Evolutionary conservation across 2,888 invertebrate genomes (phyloP), one percentile per base, ranked within the genome.

Genomic region (Gibbula magus): DNA sequence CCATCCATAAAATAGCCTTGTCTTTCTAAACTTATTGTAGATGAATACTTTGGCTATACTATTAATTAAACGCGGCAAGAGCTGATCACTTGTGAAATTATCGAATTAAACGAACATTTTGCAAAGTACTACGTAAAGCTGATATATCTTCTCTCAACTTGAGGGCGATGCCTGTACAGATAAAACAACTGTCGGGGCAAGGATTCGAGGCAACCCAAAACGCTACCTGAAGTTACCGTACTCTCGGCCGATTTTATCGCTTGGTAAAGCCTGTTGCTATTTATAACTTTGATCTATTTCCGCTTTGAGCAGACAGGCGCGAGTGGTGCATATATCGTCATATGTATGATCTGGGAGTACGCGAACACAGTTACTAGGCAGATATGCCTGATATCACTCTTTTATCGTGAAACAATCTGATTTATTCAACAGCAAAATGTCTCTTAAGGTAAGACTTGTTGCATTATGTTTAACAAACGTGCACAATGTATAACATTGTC

Each of bases 201-300:
- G 29, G 61, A 61, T n/a, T n/a, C n/a, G n/a, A n/a, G n/a, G n/a
- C n/a, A 61, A 61, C 61, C 22, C 61, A 61, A 61, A 61, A 25
- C 61, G 25, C 25, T 61, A 61, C 25, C 61, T 18, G 29, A 29
- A 25, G 16, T 61, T 16, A 29, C 29, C 25, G 18, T 29, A 18
- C 29, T 10, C 61, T 25, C 25, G 4, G 25, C 25, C 25, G 61
- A 29, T 61, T 61, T 61, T 61, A 61, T 61, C 61, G 29, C 61
- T 61, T 61, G 29, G 61, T 61, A 61, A 61, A 61, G 61, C 61
- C 61, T 61, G 61, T 61, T 29, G 61, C 61, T 61, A 61, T 61
- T 61, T 61, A 61, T 61, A 61, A 29, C 18, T 25, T 61, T 16
- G 25, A 61, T 61, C 61, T 61, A 61, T 61, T 61, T 61, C 61